Evolutionary conservation across 2,888 invertebrate species (phyloP), one percentile per base, ranked within the genome.

Genomic region (Cybosia mesomella): DNA sequence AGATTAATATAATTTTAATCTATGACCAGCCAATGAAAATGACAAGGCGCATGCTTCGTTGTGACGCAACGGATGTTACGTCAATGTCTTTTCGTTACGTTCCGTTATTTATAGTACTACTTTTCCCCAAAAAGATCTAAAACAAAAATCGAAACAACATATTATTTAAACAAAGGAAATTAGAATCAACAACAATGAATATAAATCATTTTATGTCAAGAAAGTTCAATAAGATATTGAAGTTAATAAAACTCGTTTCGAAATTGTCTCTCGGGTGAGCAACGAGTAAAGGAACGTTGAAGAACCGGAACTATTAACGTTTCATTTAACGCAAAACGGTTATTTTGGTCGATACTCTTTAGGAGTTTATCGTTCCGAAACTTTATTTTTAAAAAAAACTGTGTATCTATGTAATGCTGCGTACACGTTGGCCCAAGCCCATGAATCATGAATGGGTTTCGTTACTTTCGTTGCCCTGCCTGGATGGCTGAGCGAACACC

Each of bases 41-140:
- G 94, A 94, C 93, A 95, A 91, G 91, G 96, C 96, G 96, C 96
- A 96, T 92, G 95, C 95, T 94, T 95, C 88, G 84, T 79, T 84
- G 89, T 96, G 96, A 96, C 96, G 96, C 96, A 96, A 95, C 93
- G 95, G 94, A 95, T 90, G 87, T 96, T 96, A 96, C 96, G 96
- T 96, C 95, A 95, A 91, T 84, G 77, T 71, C 73, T 76, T 53
- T 22, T 18, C 36, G 32, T 4, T 22, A 61, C 87, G 83, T 83
- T 86, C 74, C 83, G 24, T 73, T 79, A 18, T 32, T 64, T 60
- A 15, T 39, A 60, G 15, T n/a, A 43, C 3, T 21, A 8, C 13
- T 24, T 21, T 9, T 15, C 7, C 9, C 13, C 5, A 43, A 34
- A 34, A 22, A 1, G 24, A 34, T 24, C 32, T 0, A 21, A 39